Evolutionary conservation across 2,888 invertebrate genomes (phyloP), one percentile per base, ranked within the genome.

Genomic region (Callyntrura sp.): DNA sequence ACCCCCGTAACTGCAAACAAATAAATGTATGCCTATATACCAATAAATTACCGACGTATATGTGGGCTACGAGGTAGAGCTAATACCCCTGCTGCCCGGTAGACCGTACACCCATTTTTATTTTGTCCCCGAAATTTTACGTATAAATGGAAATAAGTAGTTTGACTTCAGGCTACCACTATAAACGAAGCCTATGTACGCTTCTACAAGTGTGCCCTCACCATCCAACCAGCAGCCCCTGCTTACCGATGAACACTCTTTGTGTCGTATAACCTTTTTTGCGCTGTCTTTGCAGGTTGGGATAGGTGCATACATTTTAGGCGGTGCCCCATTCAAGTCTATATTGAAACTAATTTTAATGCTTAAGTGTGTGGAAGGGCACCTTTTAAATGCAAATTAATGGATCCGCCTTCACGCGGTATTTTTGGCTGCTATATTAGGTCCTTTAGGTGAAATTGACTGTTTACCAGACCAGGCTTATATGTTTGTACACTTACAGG

Each of bases 381-480:
- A 70, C 88, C 88, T 88, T 88, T 88, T 88, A 88, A 88, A 88
- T 88, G 88, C 83, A 88, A 88, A 88, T 88, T 88, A 88, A 88
- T 88, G 88, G 87, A 88, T 88, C 73, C 83, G 88, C 88, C 87
- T 88, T 73, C 82, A 35, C 88, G 73, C 76, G 76, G 76, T 88
- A 79, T 81, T 87, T 68, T 85, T 60, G 35, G 25, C 70, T 28
- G 2, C 28, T 45, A 51, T 60, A 78, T 78, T 35, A 78, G 76
- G 23, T 35, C 12, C 45, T 35, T 6, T 12, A 43, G 45, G 70
- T 45, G 35, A 43, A 70, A 45, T 43, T 70, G 70, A 70, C 70
- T 35, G 35, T 35, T 35, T 35, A 35, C 35, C 20, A 43, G n/a
- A 70, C 35, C 70, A 20, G 43, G 43, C 62, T 28, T 14, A 28